Conservation (phyloP, 2,888 invertebrate species). For the Uropetala carovei region DNA sequence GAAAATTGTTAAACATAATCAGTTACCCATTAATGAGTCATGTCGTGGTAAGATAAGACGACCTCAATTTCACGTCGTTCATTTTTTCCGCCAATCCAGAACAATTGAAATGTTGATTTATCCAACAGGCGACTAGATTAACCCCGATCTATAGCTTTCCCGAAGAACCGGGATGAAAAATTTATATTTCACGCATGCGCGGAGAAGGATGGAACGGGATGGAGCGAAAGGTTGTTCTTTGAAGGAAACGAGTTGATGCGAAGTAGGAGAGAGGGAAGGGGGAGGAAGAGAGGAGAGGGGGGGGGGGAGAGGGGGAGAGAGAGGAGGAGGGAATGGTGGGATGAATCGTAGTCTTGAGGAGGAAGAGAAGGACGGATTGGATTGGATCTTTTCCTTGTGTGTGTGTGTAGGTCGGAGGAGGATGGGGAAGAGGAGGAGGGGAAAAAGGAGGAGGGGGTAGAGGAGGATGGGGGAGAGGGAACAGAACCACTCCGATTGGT, state of each 20-base stretch:
- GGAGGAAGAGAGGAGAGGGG: no score
- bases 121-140: background rate
- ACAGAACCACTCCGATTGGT: constrained; percentile 3
- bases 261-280: no score
- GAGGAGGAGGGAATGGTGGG: no score
- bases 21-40: no score
- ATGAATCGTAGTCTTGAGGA: background rate
- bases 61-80: background rate
- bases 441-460: background rate
- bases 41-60: no score
- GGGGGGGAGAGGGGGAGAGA: no score
- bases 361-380: background rate
- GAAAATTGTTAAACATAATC: no score
- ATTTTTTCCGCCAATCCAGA: background rate
- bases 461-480: background rate
- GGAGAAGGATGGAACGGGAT: background rate
- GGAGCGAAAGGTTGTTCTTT: constrained; percentile 7
- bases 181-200: background rate
- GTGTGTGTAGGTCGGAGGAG: background rate
- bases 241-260: background rate
- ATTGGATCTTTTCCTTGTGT: constrained; percentile 15
- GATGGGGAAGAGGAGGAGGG: background rate
- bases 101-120: background rate
- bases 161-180: background rate
- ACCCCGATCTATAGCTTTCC: background rate